These are phyloP conservation scores for Ahaetulla prasina DNA, from an alignment of 2,113 vertebrate species.

Conservation along the genomic window DNA sequence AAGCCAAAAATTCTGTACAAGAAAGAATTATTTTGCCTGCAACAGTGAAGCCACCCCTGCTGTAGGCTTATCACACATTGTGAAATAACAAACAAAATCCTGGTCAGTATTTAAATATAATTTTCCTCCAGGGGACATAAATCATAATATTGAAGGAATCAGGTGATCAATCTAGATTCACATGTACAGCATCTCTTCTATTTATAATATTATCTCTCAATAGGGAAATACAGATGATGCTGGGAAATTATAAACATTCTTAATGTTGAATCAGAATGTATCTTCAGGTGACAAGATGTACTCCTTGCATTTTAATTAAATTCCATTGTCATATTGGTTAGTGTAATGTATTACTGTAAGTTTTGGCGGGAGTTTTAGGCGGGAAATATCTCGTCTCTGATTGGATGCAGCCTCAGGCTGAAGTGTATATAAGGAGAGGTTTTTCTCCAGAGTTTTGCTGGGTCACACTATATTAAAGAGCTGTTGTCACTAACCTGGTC, in stretches of 20 bases:
- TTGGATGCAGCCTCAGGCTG: too few species aligned
- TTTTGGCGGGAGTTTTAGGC: too few species aligned
- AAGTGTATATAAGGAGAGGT: too few species aligned
- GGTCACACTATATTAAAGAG: too few species aligned
- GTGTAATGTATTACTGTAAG: too few species aligned
- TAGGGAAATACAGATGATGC: not conserved
- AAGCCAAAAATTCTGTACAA: slow-evolving; percentile 62
- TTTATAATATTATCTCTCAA: not conserved
- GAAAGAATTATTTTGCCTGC: slow-evolving; percentile 53
- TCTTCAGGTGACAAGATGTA: not conserved
- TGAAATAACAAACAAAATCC: not conserved
- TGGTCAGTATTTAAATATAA: slow-evolving; percentile 16
- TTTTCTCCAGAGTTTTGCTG: too few species aligned
- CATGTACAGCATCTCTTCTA: not conserved
- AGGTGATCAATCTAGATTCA: not conserved
- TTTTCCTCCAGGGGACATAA: not conserved
- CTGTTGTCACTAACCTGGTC: too few species aligned
- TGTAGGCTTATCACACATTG: slow-evolving; percentile 39
- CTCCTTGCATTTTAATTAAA: not conserved
- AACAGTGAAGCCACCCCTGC: slow-evolving; percentile 39
- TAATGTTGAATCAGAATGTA: not conserved
- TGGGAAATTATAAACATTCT: not conserved
- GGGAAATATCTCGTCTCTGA: too few species aligned
- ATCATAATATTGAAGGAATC: slow-evolving; percentile 1
- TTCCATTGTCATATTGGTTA: not conserved